These are phyloP conservation scores for Slavum lentiscoides DNA, from an alignment of 2,888 invertebrate species.

Conservation along the genomic window DNA sequence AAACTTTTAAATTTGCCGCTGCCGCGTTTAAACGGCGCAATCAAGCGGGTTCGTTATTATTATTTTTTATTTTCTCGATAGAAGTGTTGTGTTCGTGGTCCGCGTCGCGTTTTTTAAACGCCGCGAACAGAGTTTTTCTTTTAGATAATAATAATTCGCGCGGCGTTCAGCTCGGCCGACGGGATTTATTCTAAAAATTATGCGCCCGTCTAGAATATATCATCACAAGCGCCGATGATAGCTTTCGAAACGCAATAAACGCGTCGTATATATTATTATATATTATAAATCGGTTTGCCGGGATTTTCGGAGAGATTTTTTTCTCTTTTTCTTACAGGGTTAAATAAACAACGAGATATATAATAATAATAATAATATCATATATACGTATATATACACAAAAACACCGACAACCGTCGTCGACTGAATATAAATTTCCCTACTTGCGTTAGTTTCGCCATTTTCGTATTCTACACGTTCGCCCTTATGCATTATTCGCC, in stretches of 20 bases:
- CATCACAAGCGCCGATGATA: too few species aligned
- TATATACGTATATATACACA: slow-evolving; percentile 5
- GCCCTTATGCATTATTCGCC: slow-evolving; percentile 50
- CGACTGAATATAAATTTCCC: slow-evolving; percentile 49
- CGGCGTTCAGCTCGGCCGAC: too few species aligned
- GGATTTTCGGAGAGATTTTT: slow-evolving; percentile 25
- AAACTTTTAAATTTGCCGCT: slow-evolving; percentile 3
- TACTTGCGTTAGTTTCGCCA: slow-evolving; percentile 40
- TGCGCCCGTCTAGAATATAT: too few species aligned
- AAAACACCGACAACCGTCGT: slow-evolving; percentile 35
- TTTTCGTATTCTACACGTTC: slow-evolving; percentile 40
- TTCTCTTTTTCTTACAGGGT: background rate
- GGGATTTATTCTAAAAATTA: too few species aligned
- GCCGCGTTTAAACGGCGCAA: background rate
- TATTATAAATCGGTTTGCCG: slow-evolving; percentile 16
- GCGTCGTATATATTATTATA: background rate
- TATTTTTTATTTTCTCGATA: too few species aligned
- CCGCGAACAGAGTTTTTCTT: too few species aligned
- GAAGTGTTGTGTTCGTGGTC: too few species aligned
- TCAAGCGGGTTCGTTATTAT: background rate
- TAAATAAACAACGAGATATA: slow-evolving; percentile 29
- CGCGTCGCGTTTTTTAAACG: too few species aligned
- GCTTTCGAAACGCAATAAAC: too few species aligned
- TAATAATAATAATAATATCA: background rate
- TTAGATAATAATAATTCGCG: too few species aligned